These are phyloP conservation scores for Sinocyclocheilus anophthalmus DNA, from an alignment of 2,113 vertebrate species.

Conservation along the genomic window DNA sequence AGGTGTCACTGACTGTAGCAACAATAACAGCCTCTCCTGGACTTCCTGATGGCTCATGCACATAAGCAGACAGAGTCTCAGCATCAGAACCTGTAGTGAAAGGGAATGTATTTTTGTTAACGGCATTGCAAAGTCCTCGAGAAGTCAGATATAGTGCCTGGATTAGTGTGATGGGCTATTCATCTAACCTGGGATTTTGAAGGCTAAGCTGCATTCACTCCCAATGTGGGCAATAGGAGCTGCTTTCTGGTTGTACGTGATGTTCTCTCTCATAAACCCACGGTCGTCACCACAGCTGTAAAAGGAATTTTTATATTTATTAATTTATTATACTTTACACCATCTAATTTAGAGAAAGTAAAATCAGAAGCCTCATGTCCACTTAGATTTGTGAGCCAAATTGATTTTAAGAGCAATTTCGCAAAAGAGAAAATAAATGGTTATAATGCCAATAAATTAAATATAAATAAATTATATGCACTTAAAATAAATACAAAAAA, in stretches of 20 bases:
- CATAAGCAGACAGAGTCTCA: slow-evolving; percentile 80
- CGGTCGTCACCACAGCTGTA: slow-evolving; percentile 76
- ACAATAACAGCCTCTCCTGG: slow-evolving; percentile 76
- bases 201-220: slow-evolving; percentile 83
- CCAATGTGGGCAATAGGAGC: slow-evolving; percentile 78
- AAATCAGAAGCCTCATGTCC: no score
- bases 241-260: slow-evolving; percentile 79
- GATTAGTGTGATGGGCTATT: slow-evolving; percentile 4
- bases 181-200: slow-evolving; percentile 82
- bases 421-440: no score
- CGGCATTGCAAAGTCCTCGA: not conserved
- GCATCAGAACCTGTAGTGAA: slow-evolving; percentile 68
- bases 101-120: not conserved
- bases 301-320: slow-evolving; percentile 66
- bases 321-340: not conserved
- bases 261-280: slow-evolving; percentile 80
- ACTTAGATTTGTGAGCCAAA: no score
- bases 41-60: slow-evolving; percentile 82
- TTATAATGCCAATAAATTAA: no score
- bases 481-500: no score
- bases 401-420: no score
- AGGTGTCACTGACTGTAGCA: slow-evolving; percentile 78
- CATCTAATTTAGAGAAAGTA: not conserved
- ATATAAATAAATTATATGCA: no score
- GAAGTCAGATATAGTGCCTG: not conserved